Percentiles rank a stretch among this genome's conserved stretches.
Conservation (phyloP, 2,888 invertebrate species). For the Melolontha melolontha region DNA sequence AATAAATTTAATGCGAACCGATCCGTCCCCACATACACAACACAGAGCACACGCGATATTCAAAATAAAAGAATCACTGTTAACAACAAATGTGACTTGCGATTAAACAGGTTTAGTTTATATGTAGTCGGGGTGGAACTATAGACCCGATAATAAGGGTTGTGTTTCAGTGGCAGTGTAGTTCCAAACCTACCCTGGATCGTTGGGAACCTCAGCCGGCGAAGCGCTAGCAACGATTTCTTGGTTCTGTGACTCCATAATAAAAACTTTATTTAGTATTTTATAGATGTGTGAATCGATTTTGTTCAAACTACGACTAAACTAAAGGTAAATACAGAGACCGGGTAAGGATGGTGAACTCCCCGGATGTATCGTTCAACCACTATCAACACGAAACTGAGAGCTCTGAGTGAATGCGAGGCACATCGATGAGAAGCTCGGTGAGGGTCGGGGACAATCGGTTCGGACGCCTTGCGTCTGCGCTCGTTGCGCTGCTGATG, state of each 20-base stretch:
- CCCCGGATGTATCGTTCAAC: conserved; percentile 73
- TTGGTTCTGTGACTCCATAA: conserved; percentile 83
- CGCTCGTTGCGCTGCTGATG: conserved; percentile 56
- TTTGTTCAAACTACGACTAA: conserved; percentile 65
- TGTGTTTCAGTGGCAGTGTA: conserved; percentile 30
- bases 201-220: conserved; percentile 93
- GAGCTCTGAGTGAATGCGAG: conserved; percentile 54
- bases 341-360: conserved; percentile 69
- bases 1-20: conserved; percentile 21
- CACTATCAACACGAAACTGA: conserved; percentile 79
- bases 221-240: conserved; percentile 82
- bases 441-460: conserved; percentile 62
- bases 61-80: conserved; percentile 24
- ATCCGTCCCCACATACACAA: conserved; percentile 33
- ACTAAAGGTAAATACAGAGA: conserved; percentile 66
- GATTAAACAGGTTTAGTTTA: conserved; percentile 12
- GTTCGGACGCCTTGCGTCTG: conserved; percentile 62
- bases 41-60: conserved; percentile 38
- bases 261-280: conserved; percentile 52
- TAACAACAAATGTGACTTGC: conserved; percentile 22
- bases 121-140: conserved; percentile 39
- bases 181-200: conserved; percentile 82
- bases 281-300: conserved; percentile 51
- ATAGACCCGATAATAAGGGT: conserved; percentile 46
- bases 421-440: conserved; percentile 63